Evolutionary conservation across 2,113 vertebrate genomes (phyloP), one percentile per base, ranked within the genome.

Genomic region (Elachura formosa): DNA sequence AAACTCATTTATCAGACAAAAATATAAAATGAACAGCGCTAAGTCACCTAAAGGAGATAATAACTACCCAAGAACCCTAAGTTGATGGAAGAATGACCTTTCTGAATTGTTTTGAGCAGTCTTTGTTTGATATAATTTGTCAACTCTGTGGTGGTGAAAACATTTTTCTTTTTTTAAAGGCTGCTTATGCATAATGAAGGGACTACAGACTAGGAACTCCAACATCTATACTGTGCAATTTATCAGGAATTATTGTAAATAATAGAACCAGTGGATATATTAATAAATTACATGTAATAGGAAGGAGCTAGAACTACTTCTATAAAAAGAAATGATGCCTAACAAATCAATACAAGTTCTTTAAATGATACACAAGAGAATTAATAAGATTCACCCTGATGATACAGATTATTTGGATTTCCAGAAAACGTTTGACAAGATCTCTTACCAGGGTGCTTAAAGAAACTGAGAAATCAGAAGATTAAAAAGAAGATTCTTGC

Each of bases 361-460:
- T 92, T 33, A 83, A 79, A 84, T 33, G n/a, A 69, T 83, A 74
- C 43, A 86, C n/a, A 66, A 69, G 41, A 73, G n/a, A 86, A 80
- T 80, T 12, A 80, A 29, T 66, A 86, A 76, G 55, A 69, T 88
- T 62, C 51, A 51, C 58, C 49, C 21, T 61, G 28, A 84, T 69
- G 25, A 76, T 69, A 73, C 31, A 90, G 67, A 86, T 80, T 92
- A 88, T 90, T 80, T 90, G 76, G 67, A 69, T 94, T 92, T 90
- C 71, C 40, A 91, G 88, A 87, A 93, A 56, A 41, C 20, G 5
- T 85, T 85, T 83, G 67, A 83, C 89, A 92, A 95, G 89, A 73
- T 88, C 54, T 58, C 29, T 76, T 93, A 88, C 82, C 56, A 90
- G 52, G 12, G 31, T 36, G 63, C 67, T 91, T 95, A 86, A 75